A percentile compares a stretch with the other conserved stretches of the same genome.
Conservation (phyloP, 2,113 vertebrate genomes). For the Eleginops maclovinus region DNA sequence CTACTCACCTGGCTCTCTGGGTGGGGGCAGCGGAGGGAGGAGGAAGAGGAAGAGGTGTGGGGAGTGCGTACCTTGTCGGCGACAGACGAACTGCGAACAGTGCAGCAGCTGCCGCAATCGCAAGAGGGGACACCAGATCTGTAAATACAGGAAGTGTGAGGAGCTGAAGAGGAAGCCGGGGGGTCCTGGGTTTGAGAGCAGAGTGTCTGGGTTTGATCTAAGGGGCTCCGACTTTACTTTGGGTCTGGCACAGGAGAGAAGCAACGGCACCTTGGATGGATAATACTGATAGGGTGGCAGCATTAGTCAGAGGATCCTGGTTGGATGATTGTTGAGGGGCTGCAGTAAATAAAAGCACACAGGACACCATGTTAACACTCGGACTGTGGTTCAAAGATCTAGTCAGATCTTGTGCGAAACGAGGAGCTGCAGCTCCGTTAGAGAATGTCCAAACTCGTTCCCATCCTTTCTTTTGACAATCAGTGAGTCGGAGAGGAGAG, state of each 20-base stretch:
- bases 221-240: conserved; percentile 82
- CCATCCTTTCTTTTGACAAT: conserved; percentile 84
- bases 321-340: conserved; percentile 75
- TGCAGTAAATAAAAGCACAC: conserved; percentile 57
- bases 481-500: conserved; percentile 75
- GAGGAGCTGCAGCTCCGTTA: conserved; percentile 66
- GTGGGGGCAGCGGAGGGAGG: conserved; percentile 91
- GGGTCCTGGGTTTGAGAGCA: conserved; percentile 81
- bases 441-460: conserved; percentile 80
- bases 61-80: conserved; percentile 95
- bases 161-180: conserved; percentile 99
- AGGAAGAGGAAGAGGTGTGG: conserved; percentile 99
- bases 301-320: conserved; percentile 65
- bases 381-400: conserved; percentile 57
- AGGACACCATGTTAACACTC: conserved; percentile 58
- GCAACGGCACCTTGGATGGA: conserved; percentile 75
- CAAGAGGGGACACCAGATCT: conserved; percentile 99
- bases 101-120: conserved; percentile 99
- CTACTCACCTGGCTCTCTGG: conserved; percentile 85
- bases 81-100: conserved; percentile 99
- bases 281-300: conserved; percentile 61
- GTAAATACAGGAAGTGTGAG: conserved; percentile 99
- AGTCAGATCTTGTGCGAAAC: conserved; percentile 48
- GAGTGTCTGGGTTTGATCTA: conserved; percentile 78
- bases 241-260: conserved; percentile 78